Evolutionary conservation across 2,113 vertebrate species (phyloP), one percentile per base, ranked within the genome.

Genomic region (Camelus bactrianus): DNA sequence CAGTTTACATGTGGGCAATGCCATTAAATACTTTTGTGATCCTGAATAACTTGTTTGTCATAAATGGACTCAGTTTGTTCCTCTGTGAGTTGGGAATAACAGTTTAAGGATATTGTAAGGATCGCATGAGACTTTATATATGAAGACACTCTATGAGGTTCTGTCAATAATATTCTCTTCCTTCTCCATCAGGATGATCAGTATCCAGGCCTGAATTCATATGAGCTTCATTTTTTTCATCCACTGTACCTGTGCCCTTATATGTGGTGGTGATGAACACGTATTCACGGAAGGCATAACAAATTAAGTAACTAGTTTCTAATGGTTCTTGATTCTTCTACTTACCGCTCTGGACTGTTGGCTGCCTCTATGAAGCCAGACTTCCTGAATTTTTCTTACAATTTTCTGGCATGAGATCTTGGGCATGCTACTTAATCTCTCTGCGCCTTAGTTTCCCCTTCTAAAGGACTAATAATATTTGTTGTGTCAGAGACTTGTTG

Each of bases 371-470:
- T 65, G 58, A 81, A 81, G 42, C 35, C 72, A 83, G 46, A 76
- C 26, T 8, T 67, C 52, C 32, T 17, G 6, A 19, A 8, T 13
- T 86, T 83, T 86, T 32, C 50, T 82, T 88, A 3, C 83, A 8
- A 19, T 85, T 90, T 86, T 83, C 14, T 69, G 50, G 22, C 64
- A 48, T 86, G 32, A 86, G 30, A 20, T 87, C 26, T 93, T 75
- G 22, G 60, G 26, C 14, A 87, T 70, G 12, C 20, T 60, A 26
- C 58, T 76, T 75, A 72, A 85, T 20, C 6, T 28, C 38, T 79
- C 50, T n/a, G 15, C 93, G 84, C 46, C 22, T 83, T 84, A 54
- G 80, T 87, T 94, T 96, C n/a, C 19, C 35, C 26, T 54, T 54
- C 22, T 90, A 22, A 48, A 70, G n/a, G 48, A 58, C 26, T 35